Percentiles rank a stretch among this genome's conserved stretches.
Conservation (phyloP, 2,797 vertebrate species). For the Spea hammondii region DNA sequence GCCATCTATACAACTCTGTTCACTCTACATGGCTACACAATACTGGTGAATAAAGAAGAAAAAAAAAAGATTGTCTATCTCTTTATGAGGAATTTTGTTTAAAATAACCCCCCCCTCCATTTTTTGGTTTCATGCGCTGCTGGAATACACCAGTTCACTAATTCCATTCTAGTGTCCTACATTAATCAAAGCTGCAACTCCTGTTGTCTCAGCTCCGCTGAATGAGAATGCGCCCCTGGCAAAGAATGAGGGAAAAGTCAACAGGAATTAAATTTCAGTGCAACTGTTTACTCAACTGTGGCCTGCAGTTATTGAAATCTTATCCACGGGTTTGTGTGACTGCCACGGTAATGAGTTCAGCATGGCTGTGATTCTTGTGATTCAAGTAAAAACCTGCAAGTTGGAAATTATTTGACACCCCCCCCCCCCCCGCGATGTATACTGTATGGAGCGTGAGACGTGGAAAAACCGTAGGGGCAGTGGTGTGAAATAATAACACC, state of each 20-base stretch:
- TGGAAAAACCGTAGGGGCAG: neutral
- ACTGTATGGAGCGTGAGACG: constrained; percentile 3
- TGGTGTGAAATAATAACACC: neutral
- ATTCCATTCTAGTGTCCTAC: constrained; percentile 75
- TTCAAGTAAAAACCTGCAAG: constrained; percentile 75
- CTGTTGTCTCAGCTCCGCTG: constrained; percentile 88
- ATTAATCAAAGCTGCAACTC: constrained; percentile 93
- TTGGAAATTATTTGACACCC: constrained; percentile 68
- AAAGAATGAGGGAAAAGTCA: constrained; percentile 95
- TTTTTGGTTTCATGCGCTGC: constrained; percentile 65
- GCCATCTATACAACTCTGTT: no score
- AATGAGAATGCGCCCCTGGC: constrained; percentile 96
- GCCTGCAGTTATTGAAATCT: constrained; percentile 99
- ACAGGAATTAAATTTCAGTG: constrained; percentile 99
- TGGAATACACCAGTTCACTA: constrained; percentile 70
- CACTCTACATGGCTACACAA: no score
- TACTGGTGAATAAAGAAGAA: no score
- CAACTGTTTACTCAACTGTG: constrained; percentile 99
- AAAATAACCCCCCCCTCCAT: neutral
- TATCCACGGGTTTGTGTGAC: constrained; percentile 99
- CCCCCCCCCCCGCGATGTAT: constrained; percentile 57
- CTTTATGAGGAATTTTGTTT: neutral
- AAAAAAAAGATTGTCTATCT: no score
- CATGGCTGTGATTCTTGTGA: constrained; percentile 90
- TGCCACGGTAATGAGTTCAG: constrained; percentile 97